Percentiles rank a stretch among this genome's conserved stretches.
Conservation (phyloP, 2,888 invertebrate species). For the Erebia epiphron region DNA sequence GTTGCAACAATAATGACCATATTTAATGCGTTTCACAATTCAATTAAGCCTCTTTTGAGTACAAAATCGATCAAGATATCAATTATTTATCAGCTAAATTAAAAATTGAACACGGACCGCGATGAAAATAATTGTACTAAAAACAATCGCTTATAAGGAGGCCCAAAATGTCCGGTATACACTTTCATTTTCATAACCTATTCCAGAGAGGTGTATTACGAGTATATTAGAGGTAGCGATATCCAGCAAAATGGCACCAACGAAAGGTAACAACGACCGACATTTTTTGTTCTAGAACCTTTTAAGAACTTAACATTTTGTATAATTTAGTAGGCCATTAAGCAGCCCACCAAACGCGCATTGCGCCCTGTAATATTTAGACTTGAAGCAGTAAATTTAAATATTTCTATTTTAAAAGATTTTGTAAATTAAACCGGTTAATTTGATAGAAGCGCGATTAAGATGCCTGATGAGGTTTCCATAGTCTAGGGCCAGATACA, state of each 20-base stretch:
- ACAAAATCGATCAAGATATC: slow-evolving; percentile 10
- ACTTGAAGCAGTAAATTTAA: too few species aligned
- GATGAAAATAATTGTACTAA: slow-evolving; percentile 10
- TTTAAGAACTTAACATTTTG: too few species aligned
- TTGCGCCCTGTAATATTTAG: too few species aligned
- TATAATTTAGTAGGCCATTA: too few species aligned
- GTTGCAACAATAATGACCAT: not conserved
- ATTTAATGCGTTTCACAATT: slow-evolving; percentile 1
- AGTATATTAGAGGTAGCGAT: not conserved
- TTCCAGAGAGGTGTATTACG: not conserved
- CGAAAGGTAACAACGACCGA: too few species aligned
- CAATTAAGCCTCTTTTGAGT: not conserved
- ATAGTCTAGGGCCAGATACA: not conserved
- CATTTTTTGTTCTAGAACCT: too few species aligned
- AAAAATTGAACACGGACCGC: slow-evolving; percentile 5
- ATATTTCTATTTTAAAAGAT: too few species aligned
- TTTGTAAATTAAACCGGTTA: too few species aligned
- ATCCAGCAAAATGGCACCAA: not conserved
- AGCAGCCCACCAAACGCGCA: too few species aligned
- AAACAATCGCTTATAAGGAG: slow-evolving; percentile 5
- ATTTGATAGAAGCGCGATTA: not conserved
- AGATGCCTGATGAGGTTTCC: not conserved
- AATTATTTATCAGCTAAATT: slow-evolving; percentile 11
- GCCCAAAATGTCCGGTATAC: slow-evolving; percentile 14
- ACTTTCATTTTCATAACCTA: slow-evolving; percentile 30